A percentile compares a stretch with the other conserved stretches of the same genome.
Evolutionary conservation across 35 echinoderm and acorn worm genomes (phyloP).

Genomic region (Acanthaster planci): DNA sequence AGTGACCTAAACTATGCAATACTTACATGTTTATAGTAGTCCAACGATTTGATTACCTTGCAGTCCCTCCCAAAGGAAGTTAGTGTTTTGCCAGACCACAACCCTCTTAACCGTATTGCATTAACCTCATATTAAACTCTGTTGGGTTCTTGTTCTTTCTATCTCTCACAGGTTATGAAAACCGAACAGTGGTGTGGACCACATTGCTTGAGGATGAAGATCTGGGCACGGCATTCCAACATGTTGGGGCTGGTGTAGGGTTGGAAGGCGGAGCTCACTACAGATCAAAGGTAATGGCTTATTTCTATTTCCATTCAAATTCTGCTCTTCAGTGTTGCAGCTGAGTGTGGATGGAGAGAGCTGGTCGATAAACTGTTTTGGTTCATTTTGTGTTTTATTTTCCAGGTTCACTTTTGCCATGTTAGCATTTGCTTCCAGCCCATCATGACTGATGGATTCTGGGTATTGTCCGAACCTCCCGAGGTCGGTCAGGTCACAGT

Average conservation of each 20-base stretch:
- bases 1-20: too few relatives aligned
- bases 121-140: too few relatives aligned
- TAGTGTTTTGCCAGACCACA: too few relatives aligned
- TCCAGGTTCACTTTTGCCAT: neutral
- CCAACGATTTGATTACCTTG: too few relatives aligned
- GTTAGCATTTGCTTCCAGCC: neutral
- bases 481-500: neutral
- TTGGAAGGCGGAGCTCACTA: neutral
- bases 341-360: neutral
- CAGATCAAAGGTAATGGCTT: neutral
- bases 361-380: neutral
- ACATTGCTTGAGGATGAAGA: neutral
- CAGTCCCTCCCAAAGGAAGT: too few relatives aligned
- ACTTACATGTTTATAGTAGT: too few relatives aligned
- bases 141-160: neutral
- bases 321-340: neutral
- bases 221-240: constrained; percentile 11
- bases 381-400: neutral
- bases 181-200: neutral
- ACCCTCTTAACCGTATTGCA: too few relatives aligned
- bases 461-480: constrained; percentile 11
- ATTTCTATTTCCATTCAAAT: neutral
- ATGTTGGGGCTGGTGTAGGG: neutral
- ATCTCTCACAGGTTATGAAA: neutral
- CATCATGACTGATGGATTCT: constrained; percentile 10